Percentiles rank a stretch among this genome's conserved stretches.
These are phyloP conservation scores for Scaptomyza flava DNA, from an alignment of 2,888 invertebrate species.

Conservation along the genomic window DNA sequence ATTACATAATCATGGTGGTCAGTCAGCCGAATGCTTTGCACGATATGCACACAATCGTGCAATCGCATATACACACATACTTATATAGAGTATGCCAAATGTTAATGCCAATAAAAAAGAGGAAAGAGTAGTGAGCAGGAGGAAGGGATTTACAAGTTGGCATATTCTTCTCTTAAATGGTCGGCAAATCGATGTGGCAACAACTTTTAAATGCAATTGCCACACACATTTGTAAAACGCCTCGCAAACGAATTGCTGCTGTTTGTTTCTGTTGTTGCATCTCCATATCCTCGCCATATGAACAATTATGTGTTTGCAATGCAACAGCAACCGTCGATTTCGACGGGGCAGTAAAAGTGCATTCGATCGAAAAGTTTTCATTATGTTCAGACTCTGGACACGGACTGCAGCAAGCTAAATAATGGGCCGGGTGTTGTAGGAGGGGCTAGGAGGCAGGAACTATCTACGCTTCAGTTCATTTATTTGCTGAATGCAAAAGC, in stretches of 20 bases:
- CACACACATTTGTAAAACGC: constrained; percentile 65
- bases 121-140: background rate
- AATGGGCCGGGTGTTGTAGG: background rate
- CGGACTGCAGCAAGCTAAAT: constrained; percentile 7
- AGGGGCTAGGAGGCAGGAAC: constrained; percentile 31
- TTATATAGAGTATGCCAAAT: constrained; percentile 34
- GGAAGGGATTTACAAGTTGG: background rate
- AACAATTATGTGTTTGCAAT: constrained; percentile 72
- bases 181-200: constrained; percentile 45
- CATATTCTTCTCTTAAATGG: background rate
- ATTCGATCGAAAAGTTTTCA: constrained; percentile 77
- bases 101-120: constrained; percentile 60
- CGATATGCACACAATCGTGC: constrained; percentile 33
- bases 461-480: constrained; percentile 74
- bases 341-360: constrained; percentile 62
- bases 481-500: constrained; percentile 58
- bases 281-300: constrained; percentile 63
- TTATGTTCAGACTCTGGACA: constrained; percentile 59
- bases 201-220: constrained; percentile 67
- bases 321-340: constrained; percentile 46
- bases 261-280: constrained; percentile 38
- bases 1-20: constrained; percentile 57
- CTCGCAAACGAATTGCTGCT: constrained; percentile 23
- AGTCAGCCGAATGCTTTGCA: constrained; percentile 41
- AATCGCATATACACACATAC: background rate